Evolutionary conservation across 2,888 invertebrate species (phyloP).

Genomic region (Colostygia pectinataria): DNA sequence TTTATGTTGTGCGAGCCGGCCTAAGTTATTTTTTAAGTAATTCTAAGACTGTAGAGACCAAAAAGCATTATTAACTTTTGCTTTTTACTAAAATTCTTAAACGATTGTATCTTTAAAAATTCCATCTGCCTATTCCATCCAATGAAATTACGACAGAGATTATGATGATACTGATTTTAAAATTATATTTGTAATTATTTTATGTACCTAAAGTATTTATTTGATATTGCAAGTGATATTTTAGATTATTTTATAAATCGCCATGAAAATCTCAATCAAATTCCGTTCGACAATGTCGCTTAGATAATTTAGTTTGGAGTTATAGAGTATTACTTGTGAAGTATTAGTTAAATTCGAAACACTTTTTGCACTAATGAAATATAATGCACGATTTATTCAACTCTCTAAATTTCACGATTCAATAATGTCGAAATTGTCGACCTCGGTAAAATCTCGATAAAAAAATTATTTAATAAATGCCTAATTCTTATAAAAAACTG

Average conservation of each 20-base stretch:
- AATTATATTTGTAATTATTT: slow-evolving; percentile 10
- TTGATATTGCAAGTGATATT: slow-evolving; percentile 38
- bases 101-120: slow-evolving; percentile 22
- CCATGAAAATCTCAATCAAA: background rate
- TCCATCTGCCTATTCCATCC: slow-evolving; percentile 40
- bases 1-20: slow-evolving; percentile 9
- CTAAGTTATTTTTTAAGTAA: slow-evolving; percentile 26
- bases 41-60: slow-evolving; percentile 55
- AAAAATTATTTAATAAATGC: too few relatives aligned
- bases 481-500: too few relatives aligned
- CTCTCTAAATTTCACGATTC: too few relatives aligned
- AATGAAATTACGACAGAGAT: slow-evolving; percentile 21
- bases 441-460: too few relatives aligned
- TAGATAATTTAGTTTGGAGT: too few relatives aligned
- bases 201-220: slow-evolving; percentile 39
- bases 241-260: slow-evolving; percentile 22
- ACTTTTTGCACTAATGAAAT: too few relatives aligned
- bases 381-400: too few relatives aligned
- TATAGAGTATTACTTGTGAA: too few relatives aligned
- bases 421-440: too few relatives aligned
- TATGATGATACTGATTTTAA: slow-evolving; percentile 3
- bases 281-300: too few relatives aligned
- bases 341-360: too few relatives aligned
- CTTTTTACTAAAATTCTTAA: slow-evolving; percentile 20
- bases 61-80: slow-evolving; percentile 54